phyloP scores from a whole-genome alignment of 64 coral and sea anemone species.

The Dendrophyllia cribrosa region DNA sequence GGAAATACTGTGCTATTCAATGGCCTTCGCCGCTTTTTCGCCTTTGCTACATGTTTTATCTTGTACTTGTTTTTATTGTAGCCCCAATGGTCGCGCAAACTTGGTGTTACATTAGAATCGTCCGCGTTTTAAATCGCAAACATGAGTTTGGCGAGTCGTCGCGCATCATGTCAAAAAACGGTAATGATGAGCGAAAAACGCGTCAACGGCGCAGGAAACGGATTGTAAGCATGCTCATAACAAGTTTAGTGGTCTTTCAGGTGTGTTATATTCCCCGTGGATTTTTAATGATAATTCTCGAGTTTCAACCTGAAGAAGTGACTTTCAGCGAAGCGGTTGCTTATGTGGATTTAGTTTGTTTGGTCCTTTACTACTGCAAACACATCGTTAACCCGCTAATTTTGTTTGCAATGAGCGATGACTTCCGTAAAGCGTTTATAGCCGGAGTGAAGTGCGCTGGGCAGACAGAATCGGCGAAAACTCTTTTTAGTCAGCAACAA shows the following conservation, averaged over 20 bases:
- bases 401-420: constrained; percentile 49
- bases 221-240: constrained; percentile 69
- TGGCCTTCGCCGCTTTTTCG: constrained; percentile 49
- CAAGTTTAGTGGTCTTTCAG: constrained; percentile 58
- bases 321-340: neutral
- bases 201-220: constrained; percentile 18
- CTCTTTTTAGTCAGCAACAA: neutral
- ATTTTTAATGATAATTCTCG: constrained; percentile 58
- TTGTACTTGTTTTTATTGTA: constrained; percentile 47
- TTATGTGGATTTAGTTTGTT: constrained; percentile 18
- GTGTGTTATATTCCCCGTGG: constrained; percentile 74
- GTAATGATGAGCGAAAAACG: neutral
- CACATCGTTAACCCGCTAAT: constrained; percentile 67
- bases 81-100: constrained; percentile 36
- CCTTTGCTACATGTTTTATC: constrained; percentile 50
- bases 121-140: constrained; percentile 43
- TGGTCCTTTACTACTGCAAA: constrained; percentile 62
- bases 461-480: neutral
- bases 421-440: constrained; percentile 40
- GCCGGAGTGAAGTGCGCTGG: neutral
- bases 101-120: constrained; percentile 26
- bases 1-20: constrained; percentile 3
- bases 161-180: constrained; percentile 9
- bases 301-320: constrained; percentile 37
- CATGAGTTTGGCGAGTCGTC: constrained; percentile 44